Conservation (phyloP, 2,888 invertebrate species). For the Ichneumoninae sp. region DNA sequence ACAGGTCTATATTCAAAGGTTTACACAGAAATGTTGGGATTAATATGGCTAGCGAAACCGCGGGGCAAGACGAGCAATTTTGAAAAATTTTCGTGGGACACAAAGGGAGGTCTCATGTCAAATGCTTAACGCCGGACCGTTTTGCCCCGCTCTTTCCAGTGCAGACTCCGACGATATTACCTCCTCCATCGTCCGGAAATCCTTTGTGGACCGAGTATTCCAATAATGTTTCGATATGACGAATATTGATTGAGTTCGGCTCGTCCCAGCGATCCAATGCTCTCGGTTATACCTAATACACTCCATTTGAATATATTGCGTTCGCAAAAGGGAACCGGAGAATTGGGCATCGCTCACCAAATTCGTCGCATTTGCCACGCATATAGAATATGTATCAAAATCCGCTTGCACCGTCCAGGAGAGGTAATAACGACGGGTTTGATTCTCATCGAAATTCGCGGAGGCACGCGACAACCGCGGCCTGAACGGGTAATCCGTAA, state of each 20-base stretch:
- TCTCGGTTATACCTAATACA: constrained; percentile 31
- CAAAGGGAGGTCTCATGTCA: not conserved
- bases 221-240: constrained; percentile 40
- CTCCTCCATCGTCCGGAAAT: not conserved
- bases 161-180: constrained; percentile 5
- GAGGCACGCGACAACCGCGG: constrained; percentile 32
- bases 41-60: not conserved
- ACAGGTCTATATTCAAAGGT: not conserved
- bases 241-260: constrained; percentile 28
- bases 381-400: constrained; percentile 36
- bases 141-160: not conserved
- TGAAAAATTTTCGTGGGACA: not conserved
- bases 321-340: constrained; percentile 35
- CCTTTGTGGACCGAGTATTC: constrained; percentile 39
- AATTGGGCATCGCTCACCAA: constrained; percentile 19
- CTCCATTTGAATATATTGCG: constrained; percentile 40
- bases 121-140: not conserved
- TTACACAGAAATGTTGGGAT: not conserved
- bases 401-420: not conserved
- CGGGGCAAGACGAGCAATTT: not conserved
- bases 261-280: constrained; percentile 17
- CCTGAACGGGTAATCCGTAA: constrained; percentile 33
- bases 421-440: constrained; percentile 48
- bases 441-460: constrained; percentile 45
- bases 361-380: constrained; percentile 9